Conservation (phyloP, 2,797 vertebrate species). For the Myioborus melanocephalus region DNA sequence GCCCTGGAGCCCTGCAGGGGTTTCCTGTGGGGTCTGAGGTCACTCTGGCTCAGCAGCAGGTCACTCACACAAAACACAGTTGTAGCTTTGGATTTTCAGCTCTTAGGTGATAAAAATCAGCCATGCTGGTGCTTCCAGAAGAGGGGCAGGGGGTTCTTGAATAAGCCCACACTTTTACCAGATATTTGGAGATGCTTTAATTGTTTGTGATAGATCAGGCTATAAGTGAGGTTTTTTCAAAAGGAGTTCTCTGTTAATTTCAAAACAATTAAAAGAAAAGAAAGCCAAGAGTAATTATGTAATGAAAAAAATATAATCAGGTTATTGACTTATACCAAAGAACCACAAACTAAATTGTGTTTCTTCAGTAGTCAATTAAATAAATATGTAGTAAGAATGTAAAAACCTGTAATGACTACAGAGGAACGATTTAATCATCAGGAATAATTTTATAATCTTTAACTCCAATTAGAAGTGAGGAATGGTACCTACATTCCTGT, state of each 20-base stretch:
- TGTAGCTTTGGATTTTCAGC: neutral
- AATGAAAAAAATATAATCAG: neutral
- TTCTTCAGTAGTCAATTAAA: neutral
- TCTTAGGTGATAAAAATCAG: neutral
- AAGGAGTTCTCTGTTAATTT: neutral
- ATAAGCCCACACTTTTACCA: neutral
- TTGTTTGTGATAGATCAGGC: neutral
- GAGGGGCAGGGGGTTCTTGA: neutral
- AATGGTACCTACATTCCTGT: neutral
- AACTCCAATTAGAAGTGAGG: neutral
- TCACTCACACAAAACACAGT: neutral
- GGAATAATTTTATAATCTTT: neutral
- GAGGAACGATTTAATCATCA: neutral
- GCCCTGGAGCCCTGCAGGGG: accelerated
- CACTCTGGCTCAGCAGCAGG: accelerated
- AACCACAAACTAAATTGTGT: neutral
- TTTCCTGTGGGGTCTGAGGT: neutral
- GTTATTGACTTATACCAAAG: neutral
- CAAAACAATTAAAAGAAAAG: neutral
- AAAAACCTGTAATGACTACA: neutral
- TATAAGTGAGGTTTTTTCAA: neutral
- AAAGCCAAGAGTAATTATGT: neutral
- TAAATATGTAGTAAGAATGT: neutral
- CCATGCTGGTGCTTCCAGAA: neutral
- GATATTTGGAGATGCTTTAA: neutral